Conservation (phyloP, 2,797 vertebrate genomes). For the Syngnathus acus region DNA sequence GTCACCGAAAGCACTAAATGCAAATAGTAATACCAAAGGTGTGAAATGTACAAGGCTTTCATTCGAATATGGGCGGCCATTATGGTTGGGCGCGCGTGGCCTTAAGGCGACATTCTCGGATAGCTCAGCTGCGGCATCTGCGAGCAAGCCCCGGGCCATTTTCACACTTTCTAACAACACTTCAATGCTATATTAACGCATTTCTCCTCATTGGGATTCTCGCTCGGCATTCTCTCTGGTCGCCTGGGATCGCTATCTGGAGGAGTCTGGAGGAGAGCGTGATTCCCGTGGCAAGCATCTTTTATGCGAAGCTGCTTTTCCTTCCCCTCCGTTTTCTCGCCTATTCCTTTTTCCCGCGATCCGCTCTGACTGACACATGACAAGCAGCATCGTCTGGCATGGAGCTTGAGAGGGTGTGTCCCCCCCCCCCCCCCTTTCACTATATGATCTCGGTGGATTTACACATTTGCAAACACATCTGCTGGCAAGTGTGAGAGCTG, state of each 20-base stretch:
- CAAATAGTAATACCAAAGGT: neutral
- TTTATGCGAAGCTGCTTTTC: constrained; percentile 3
- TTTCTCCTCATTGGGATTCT: constrained; percentile 24
- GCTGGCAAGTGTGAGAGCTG: constrained; percentile 8
- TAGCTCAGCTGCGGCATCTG: constrained; percentile 31
- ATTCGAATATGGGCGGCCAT: constrained; percentile 35
- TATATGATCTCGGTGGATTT: constrained; percentile 40
- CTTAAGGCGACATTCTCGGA: constrained; percentile 30
- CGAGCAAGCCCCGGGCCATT: constrained; percentile 51
- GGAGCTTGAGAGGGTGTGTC: neutral
- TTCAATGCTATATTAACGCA: constrained; percentile 45
- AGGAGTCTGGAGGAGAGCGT: constrained; percentile 30
- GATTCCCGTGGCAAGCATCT: constrained; percentile 31
- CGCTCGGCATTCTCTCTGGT: constrained; percentile 19
- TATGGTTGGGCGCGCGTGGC: constrained; percentile 37
- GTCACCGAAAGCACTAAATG: too few relatives aligned
- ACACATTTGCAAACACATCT: constrained; percentile 34
- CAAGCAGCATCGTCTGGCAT: constrained; percentile 39
- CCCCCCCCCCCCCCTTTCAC: constrained; percentile 19
- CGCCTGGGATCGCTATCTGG: constrained; percentile 24
- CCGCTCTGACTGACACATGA: constrained; percentile 39
- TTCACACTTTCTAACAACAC: constrained; percentile 47
- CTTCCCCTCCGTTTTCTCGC: constrained; percentile 5
- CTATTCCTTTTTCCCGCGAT: constrained; percentile 33
- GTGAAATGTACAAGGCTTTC: constrained; percentile 27